phyloP scores from a whole-genome alignment of 2,888 invertebrate genomes.

The Baccha elongata region DNA sequence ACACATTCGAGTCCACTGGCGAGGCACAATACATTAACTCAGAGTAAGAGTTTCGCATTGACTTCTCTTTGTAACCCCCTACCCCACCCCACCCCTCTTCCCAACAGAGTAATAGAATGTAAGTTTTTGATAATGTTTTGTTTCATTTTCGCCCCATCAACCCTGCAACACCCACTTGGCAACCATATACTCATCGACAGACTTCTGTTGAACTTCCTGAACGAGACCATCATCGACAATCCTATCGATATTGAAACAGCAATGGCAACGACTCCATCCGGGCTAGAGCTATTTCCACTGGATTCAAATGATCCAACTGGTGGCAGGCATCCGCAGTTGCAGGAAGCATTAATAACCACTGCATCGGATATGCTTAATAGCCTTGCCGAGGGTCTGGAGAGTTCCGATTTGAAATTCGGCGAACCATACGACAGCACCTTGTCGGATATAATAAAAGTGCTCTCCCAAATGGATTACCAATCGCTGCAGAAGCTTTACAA shows the following conservation, averaged over 20 bases:
- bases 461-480: constrained; percentile 81
- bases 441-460: constrained; percentile 80
- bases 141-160: constrained; percentile 37
- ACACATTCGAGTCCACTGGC: constrained; percentile 82
- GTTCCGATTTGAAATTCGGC: constrained; percentile 80
- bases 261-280: constrained; percentile 79
- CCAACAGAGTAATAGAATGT: constrained; percentile 35
- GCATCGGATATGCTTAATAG: constrained; percentile 79
- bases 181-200: constrained; percentile 71
- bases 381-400: constrained; percentile 81
- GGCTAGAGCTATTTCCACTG: constrained; percentile 78
- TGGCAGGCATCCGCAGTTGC: constrained; percentile 80
- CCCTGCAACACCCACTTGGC: constrained; percentile 3
- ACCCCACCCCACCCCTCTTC: neutral
- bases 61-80: no score
- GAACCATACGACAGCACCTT: constrained; percentile 81
- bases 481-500: constrained; percentile 83
- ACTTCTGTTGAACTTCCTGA: constrained; percentile 79
- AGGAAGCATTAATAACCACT: constrained; percentile 79
- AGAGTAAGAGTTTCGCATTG: constrained; percentile 77
- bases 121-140: constrained; percentile 58
- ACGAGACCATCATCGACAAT: constrained; percentile 81
- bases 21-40: constrained; percentile 82
- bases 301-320: constrained; percentile 81
- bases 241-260: constrained; percentile 81